These are phyloP conservation scores for Leucoma salicis DNA, from an alignment of 2,888 invertebrate species.

Conservation along the genomic window DNA sequence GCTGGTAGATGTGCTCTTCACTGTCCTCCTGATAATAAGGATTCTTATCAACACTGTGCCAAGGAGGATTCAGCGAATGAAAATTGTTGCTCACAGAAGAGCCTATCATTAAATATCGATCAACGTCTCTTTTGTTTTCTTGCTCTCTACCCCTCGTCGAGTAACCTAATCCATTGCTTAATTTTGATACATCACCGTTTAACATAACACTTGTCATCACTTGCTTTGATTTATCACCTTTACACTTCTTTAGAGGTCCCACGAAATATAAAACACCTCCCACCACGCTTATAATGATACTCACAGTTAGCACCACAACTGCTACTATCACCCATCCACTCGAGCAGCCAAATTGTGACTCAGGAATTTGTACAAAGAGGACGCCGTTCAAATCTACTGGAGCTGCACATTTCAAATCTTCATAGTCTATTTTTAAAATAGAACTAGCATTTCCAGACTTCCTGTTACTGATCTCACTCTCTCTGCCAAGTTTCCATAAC, in stretches of 20 bases:
- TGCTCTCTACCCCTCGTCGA: slow-evolving; percentile 72
- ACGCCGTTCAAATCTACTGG: slow-evolving; percentile 80
- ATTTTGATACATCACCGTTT: slow-evolving; percentile 75
- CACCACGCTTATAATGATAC: slow-evolving; percentile 78
- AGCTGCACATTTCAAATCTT: slow-evolving; percentile 81
- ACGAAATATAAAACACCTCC: slow-evolving; percentile 77
- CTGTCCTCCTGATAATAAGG: slow-evolving; percentile 75
- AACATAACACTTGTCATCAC: slow-evolving; percentile 80
- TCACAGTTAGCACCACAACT: slow-evolving; percentile 75
- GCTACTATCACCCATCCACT: slow-evolving; percentile 83
- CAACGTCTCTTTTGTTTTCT: slow-evolving; percentile 74
- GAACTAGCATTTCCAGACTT: slow-evolving; percentile 61
- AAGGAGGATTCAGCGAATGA: slow-evolving; percentile 76
- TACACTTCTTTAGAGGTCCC: slow-evolving; percentile 78
- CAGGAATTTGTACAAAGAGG: slow-evolving; percentile 81
- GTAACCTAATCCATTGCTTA: slow-evolving; percentile 76
- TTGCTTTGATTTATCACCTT: slow-evolving; percentile 78
- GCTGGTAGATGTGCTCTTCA: slow-evolving; percentile 78
- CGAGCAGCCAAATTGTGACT: slow-evolving; percentile 84
- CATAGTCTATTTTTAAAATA: slow-evolving; percentile 79
- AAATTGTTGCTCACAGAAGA: slow-evolving; percentile 78
- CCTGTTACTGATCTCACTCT: slow-evolving; percentile 64
- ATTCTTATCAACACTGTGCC: slow-evolving; percentile 77
- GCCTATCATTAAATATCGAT: slow-evolving; percentile 78
- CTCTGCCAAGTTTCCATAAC: slow-evolving; percentile 88